Evolutionary conservation across 2,888 invertebrate species (phyloP).

Genomic region (Flexamia atlantica): DNA sequence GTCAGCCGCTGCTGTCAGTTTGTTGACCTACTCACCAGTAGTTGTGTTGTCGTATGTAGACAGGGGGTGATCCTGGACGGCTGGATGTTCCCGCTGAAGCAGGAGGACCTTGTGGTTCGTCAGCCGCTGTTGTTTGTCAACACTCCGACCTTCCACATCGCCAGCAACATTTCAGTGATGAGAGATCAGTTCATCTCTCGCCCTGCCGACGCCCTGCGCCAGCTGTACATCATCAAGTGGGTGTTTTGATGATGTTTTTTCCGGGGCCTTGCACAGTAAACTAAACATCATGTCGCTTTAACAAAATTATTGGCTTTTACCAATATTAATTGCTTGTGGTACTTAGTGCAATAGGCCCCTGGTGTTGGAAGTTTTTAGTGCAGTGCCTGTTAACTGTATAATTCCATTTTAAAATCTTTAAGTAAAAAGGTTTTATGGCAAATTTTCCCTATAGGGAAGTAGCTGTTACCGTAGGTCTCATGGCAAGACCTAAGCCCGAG

Average conservation of each 20-base stretch:
- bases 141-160: constrained; percentile 79
- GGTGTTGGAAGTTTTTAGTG: too few relatives aligned
- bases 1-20: constrained; percentile 78
- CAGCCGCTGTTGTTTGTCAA: constrained; percentile 79
- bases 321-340: too few relatives aligned
- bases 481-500: too few relatives aligned
- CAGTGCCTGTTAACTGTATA: too few relatives aligned
- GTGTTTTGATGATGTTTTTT: constrained; percentile 65
- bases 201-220: constrained; percentile 66
- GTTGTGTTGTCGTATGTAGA: constrained; percentile 71
- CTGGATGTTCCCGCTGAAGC: constrained; percentile 81
- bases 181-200: constrained; percentile 72
- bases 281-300: too few relatives aligned
- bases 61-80: constrained; percentile 78
- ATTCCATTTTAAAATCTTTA: too few relatives aligned
- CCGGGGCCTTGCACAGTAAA: too few relatives aligned
- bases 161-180: constrained; percentile 77
- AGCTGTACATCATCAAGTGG: constrained; percentile 76
- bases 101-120: constrained; percentile 74
- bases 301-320: too few relatives aligned
- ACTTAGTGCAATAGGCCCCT: too few relatives aligned
- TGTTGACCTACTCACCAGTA: constrained; percentile 78
- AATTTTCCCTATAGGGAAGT: too few relatives aligned
- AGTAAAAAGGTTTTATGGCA: too few relatives aligned
- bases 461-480: too few relatives aligned